Base-by-base conservation (phyloP, 2,888 invertebrate genomes). In the Lapara coniferarum region DNA sequence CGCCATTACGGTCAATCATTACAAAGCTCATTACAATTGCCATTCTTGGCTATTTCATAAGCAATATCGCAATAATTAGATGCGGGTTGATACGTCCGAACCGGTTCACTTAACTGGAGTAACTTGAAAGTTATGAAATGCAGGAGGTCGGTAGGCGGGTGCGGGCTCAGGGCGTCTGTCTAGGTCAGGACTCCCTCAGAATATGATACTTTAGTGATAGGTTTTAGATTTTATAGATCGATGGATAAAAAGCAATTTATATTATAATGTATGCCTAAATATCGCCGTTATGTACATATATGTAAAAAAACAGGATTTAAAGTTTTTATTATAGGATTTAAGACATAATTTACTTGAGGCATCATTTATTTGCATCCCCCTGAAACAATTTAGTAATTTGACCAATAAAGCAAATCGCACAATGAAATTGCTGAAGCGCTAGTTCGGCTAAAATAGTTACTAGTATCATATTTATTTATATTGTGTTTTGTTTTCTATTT, bases 1-100 rank as follows among this genome's bases (percentile, higher is more conserved):
- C 56, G 56, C 56, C 57, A 63, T 69, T 69, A 46, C 53, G 53
- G 19, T 44, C 51, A 37, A 58, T 46, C 63, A 63, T 68, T 69
- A 69, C 67, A 63, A 69, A 14, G 59, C 72, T 78, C 72, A 81
- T 80, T 83, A 81, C 80, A 77, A 80, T 78, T 77, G 70, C 66
- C 69, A 74, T 78, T 73, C 76, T 77, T 78, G 77, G 72, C 76
- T 72, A 82, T 88, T 86, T 86, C 86, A 84, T 82, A 85, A 87
- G 76, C 74, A 70, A 74, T 85, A 82, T 84, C 78, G 86, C 87
- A 89, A 89, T 80, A 76, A 78, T 74, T 76, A 73, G 76, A 75
- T 76, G 76, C 75, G 76, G 79, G 79, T 81, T 77, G 79, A 79
- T 79, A 81, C 75, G 74, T 73, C 71, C 72, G 72, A 84, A 85